A percentile compares a stretch with the other conserved stretches of the same genome.
Conservation (phyloP, 1,140 invertebrate species). For the Matsumurasca onukii region DNA sequence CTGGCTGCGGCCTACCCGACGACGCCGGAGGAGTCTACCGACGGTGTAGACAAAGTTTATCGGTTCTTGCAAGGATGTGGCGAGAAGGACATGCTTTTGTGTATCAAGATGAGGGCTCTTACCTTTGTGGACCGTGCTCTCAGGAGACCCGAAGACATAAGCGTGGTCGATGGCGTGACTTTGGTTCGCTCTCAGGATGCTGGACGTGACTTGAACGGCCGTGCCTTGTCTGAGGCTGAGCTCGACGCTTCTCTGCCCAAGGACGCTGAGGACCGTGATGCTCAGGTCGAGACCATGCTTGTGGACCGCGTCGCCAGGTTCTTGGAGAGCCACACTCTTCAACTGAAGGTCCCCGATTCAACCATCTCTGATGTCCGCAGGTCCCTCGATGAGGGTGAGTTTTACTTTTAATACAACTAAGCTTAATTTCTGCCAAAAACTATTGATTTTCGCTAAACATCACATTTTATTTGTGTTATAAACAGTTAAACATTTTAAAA, state of each 20-base stretch:
- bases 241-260: slow-evolving; percentile 58
- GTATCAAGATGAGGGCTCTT: slow-evolving; percentile 68
- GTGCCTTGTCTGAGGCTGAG: slow-evolving; percentile 55
- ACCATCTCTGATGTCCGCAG: slow-evolving; percentile 66
- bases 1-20: slow-evolving; percentile 34
- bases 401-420: no score
- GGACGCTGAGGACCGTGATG: slow-evolving; percentile 68
- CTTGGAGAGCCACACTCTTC: slow-evolving; percentile 74
- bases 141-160: slow-evolving; percentile 53
- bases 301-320: slow-evolving; percentile 71
- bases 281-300: slow-evolving; percentile 72
- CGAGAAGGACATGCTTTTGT: slow-evolving; percentile 67
- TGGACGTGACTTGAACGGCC: slow-evolving; percentile 46
- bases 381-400: slow-evolving; percentile 58
- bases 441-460: no score
- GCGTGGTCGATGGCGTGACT: slow-evolving; percentile 65
- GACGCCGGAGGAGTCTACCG: slow-evolving; percentile 40
- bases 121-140: slow-evolving; percentile 62
- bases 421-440: no score
- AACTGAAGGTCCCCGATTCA: slow-evolving; percentile 70
- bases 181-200: slow-evolving; percentile 57
- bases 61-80: slow-evolving; percentile 65
- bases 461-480: no score
- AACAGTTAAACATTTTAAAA: no score
- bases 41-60: slow-evolving; percentile 57